Conservation (phyloP, 2,888 invertebrate genomes). For the Empis livida region DNA sequence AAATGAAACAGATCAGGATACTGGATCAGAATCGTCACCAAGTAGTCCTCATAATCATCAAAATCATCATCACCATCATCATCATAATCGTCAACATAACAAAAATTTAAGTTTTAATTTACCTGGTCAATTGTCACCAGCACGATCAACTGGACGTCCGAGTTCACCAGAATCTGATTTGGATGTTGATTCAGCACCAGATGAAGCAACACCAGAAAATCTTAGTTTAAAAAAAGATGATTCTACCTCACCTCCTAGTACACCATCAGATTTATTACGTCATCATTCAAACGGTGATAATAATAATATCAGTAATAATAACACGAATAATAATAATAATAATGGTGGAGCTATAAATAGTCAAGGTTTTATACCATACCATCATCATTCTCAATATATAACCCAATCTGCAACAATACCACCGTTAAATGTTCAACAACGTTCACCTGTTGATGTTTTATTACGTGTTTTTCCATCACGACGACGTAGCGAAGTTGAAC, state of each 20-base stretch:
- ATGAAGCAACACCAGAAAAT: constrained; percentile 60
- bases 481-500: constrained; percentile 74
- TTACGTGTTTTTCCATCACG: constrained; percentile 81
- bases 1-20: constrained; percentile 36
- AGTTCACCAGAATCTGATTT: constrained; percentile 37
- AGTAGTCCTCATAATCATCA: constrained; percentile 27
- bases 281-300: constrained; percentile 16
- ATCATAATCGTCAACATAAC: constrained; percentile 9
- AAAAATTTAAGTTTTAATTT: constrained; percentile 18
- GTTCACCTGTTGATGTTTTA: constrained; percentile 78
- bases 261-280: constrained; percentile 31
- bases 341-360: constrained; percentile 22
- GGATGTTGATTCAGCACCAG: constrained; percentile 37
- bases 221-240: constrained; percentile 58
- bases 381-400: constrained; percentile 29
- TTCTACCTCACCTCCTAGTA: constrained; percentile 35
- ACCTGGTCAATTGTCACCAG: constrained; percentile 30
- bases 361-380: constrained; percentile 38
- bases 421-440: constrained; percentile 34
- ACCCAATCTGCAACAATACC: constrained; percentile 26
- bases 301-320: constrained; percentile 12
- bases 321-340: constrained; percentile 19
- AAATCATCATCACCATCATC: constrained; percentile 17
- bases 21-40: constrained; percentile 35
- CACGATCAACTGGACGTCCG: constrained; percentile 34